Evolutionary conservation across 2,113 vertebrate genomes (phyloP), one percentile per base, ranked within the genome.

Genomic region (Coryphaenoides rupestris): DNA sequence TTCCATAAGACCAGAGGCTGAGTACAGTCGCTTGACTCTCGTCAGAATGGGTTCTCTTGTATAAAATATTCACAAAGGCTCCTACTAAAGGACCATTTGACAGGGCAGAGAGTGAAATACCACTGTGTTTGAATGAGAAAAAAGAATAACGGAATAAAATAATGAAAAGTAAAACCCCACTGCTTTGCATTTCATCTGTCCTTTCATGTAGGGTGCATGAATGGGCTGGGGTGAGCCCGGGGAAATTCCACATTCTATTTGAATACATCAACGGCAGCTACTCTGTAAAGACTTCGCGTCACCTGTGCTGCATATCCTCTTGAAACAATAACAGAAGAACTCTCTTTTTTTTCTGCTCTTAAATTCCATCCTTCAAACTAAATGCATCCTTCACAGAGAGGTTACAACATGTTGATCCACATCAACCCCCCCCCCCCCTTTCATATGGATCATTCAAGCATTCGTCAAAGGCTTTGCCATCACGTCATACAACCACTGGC

Each of bases 31-130:
- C 59, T 46, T 50, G 28, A 64, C 60, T 75, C 58, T 72, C 53
- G 28, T 72, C 58, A 73, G 59, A 79, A 65, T 55, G 49, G n/a
- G 26, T 28, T 19, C 22, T 75, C 59, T 75, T 76, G 73, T 3
- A 72, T 75, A 61, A 58, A 75, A 71, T 52, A 70, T 76, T 54
- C 68, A 76, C 69, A 76, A 71, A 68, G 19, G 24, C 33, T 40
- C 4, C n/a, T 63, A 72, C 28, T 66, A 75, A 79, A 70, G 66
- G 58, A 40, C 62, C 21, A 58, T 78, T 75, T 74, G 49, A 70
- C 15, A 46, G 40, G 57, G 46, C 63, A 52, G 19, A 57, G 66
- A 62, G 60, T 59, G 55, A 40, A n/a, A n/a, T n/a, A 21, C 55
- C 59, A 40, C 46, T 49, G 45, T 72, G 14, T 40, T 50, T 63